Evolutionary conservation across 2,888 invertebrate species (phyloP).

Genomic region (Xestobium rufovillosum): DNA sequence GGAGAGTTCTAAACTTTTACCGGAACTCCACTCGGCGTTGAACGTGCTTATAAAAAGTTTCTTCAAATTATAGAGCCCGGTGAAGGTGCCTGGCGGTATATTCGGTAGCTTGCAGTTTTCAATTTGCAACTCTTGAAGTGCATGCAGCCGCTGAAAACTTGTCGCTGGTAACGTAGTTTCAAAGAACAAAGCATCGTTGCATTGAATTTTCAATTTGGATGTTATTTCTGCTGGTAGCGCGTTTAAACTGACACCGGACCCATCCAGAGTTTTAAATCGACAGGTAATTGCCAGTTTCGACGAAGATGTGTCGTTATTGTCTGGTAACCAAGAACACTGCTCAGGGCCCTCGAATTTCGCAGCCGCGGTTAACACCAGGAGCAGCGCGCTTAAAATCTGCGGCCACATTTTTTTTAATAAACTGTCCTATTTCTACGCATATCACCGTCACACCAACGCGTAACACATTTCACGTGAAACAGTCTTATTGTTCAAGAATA

Average conservation of each 20-base stretch:
- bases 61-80: slow-evolving; percentile 71
- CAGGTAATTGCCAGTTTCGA: slow-evolving; percentile 54
- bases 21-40: slow-evolving; percentile 71
- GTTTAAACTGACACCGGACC: slow-evolving; percentile 59
- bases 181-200: slow-evolving; percentile 68
- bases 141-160: slow-evolving; percentile 63
- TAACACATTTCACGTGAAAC: neutral
- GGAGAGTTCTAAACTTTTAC: slow-evolving; percentile 66
- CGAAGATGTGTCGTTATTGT: slow-evolving; percentile 45
- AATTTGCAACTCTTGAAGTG: slow-evolving; percentile 67
- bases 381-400: slow-evolving; percentile 42
- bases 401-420: slow-evolving; percentile 44
- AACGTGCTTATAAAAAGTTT: slow-evolving; percentile 70
- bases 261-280: slow-evolving; percentile 62
- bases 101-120: slow-evolving; percentile 73
- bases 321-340: slow-evolving; percentile 44
- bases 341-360: slow-evolving; percentile 42
- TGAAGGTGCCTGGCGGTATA: slow-evolving; percentile 69
- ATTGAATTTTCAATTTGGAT: slow-evolving; percentile 63
- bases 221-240: slow-evolving; percentile 63
- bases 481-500: no score
- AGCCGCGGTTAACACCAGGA: slow-evolving; percentile 34
- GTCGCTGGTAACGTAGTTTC: slow-evolving; percentile 69
- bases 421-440: neutral
- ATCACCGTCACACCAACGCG: neutral